Evolutionary conservation across 2,113 vertebrate species (phyloP), one percentile per base, ranked within the genome.

Genomic region (Mastomys coucha): DNA sequence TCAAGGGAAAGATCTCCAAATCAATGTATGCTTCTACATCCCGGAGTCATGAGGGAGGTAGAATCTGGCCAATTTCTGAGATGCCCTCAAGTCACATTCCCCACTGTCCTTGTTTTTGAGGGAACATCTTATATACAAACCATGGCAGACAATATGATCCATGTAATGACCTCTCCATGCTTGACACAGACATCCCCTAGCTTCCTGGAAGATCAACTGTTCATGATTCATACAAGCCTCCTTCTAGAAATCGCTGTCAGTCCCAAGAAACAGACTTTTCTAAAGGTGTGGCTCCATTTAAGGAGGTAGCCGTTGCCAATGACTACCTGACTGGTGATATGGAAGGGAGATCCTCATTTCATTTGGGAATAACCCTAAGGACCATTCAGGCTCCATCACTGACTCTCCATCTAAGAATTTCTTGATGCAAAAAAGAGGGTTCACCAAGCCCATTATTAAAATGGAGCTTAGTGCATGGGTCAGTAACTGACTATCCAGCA

Each of bases 371-470:
- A 76, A 33, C 1, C 80, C 65, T 72, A 76, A 81, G 16, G 17
- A 17, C 22, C 56, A 67, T 28, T 81, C 45, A 67, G 76, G 3
- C 67, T 86, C 65, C 42, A 89, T 17, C 63, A 45, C 7, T 56
- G 39, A 9, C 31, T 69, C 72, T 75, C 56, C 42, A 67, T 65
- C 81, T 58, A 53, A 89, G 51, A 58, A 80, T 58, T 72, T 36
- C 14, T 33, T 56, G 53, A 45, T 73, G 60, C 12, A 69, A 75
- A 82, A 82, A 82, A 67, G 14, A 53, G 4, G 11, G 65, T 91
- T 88, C 31, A 80, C 31, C 56, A 95, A 85, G 42, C 63, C 82
- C 65, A 56, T 63, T 87, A 96, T 72, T 51, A 58, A 88, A 80
- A 56, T 69, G n/a, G 24, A 24, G 42, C 39, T 88, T 92, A 53